A percentile compares a stretch with the other conserved stretches of the same genome.
Conservation (phyloP, 2,888 invertebrate genomes). For the Sarcophaga rosellei region DNA sequence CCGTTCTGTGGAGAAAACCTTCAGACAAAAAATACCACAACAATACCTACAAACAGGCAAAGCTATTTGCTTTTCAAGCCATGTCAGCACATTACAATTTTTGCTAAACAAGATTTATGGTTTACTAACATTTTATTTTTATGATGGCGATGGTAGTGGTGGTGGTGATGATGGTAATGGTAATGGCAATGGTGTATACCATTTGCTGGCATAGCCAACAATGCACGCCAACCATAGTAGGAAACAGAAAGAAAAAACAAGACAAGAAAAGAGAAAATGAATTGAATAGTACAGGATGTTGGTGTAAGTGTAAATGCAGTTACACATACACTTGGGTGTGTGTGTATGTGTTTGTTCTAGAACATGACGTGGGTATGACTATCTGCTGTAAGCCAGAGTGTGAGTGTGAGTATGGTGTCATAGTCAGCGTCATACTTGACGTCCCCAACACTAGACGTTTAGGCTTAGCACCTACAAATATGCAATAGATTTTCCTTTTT, state of each 20-base stretch:
- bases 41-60: slow-evolving; percentile 51
- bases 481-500: slow-evolving; percentile 67
- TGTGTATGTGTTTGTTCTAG: slow-evolving; percentile 26
- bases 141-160: slow-evolving; percentile 13
- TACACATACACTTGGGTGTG: not conserved
- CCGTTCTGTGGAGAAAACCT: not conserved
- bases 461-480: slow-evolving; percentile 70
- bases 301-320: slow-evolving; percentile 6
- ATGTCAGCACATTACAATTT: slow-evolving; percentile 71
- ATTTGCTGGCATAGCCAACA: slow-evolving; percentile 3
- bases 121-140: slow-evolving; percentile 70
- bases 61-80: slow-evolving; percentile 67
- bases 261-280: slow-evolving; percentile 33
- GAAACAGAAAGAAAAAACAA: slow-evolving; percentile 21
- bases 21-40: slow-evolving; percentile 43
- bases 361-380: slow-evolving; percentile 61
- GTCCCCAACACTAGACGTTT: slow-evolving; percentile 45
- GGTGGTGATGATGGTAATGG: no score
- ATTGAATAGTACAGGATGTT: slow-evolving; percentile 32
- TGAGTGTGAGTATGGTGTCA: slow-evolving; percentile 38
- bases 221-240: slow-evolving; percentile 16
- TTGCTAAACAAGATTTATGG: slow-evolving; percentile 73
- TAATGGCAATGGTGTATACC: not conserved
- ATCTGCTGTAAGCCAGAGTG: slow-evolving; percentile 39
- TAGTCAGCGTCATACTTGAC: slow-evolving; percentile 57